phyloP scores from a whole-genome alignment of 2,888 invertebrate species.

The Phortica okadai region DNA sequence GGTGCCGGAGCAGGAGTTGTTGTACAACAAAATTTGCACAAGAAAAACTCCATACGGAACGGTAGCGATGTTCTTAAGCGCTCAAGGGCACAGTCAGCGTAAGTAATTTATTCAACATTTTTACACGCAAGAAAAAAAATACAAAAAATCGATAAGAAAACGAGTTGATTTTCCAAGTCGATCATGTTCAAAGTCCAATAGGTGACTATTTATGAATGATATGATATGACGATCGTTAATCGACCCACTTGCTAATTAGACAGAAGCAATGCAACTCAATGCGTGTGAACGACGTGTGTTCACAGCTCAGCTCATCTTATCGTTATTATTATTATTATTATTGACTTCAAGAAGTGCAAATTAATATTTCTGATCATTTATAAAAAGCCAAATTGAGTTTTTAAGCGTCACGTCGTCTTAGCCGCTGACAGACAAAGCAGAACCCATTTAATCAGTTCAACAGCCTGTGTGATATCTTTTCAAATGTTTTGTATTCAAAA shows the following conservation, averaged over 20 bases:
- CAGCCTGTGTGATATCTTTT: not conserved
- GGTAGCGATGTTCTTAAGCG: constrained; percentile 82
- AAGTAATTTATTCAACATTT: constrained; percentile 73
- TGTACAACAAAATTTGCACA: constrained; percentile 78
- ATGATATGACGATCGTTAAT: no score
- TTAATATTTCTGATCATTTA: not conserved
- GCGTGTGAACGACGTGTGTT: no score
- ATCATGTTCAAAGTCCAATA: not conserved
- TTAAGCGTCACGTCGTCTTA: not conserved
- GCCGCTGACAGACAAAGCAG: not conserved
- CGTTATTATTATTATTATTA: not conserved
- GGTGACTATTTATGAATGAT: not conserved
- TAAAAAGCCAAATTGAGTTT: not conserved
- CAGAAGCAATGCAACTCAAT: no score
- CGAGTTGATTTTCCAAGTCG: not conserved
- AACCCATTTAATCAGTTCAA: constrained; percentile 24
- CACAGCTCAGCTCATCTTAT: not conserved
- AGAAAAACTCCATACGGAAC: constrained; percentile 82
- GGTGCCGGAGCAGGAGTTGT: constrained; percentile 46
- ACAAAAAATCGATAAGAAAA: not conserved
- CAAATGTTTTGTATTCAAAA: not conserved
- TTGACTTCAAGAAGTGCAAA: not conserved
- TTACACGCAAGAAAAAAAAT: not conserved
- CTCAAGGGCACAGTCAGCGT: constrained; percentile 83
- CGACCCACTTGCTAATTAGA: no score